Base-by-base conservation (phyloP, 2,113 vertebrate genomes). In the Hyaena hyaena region DNA sequence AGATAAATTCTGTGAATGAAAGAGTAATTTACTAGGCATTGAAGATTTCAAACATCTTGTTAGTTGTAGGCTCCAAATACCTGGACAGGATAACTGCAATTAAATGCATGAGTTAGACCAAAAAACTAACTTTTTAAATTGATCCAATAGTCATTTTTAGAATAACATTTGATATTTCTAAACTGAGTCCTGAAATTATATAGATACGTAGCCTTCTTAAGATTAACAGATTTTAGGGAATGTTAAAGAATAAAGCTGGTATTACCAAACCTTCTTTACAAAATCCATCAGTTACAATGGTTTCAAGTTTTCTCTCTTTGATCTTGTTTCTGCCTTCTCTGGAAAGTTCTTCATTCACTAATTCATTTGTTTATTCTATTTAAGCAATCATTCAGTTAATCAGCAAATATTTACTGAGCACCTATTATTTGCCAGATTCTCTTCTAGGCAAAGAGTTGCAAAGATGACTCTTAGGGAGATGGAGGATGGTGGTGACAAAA, bases 161-260 rank as follows among this genome's bases (percentile, higher is more conserved):
- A 88, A 96, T 96, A 35, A 0, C 71, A 86, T 63, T 94, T 50
- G 33, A 94, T 73, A 86, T 96, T 97, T 95, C 69, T 74, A 83
- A 93, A 21, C 39, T 35, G 28, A 89, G 19, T 68, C 82, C 77
- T 97, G 15, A 92, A 97, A 76, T 87, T 79, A 86, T 11, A 88
- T 33, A 48, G 3, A 33, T 77, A n/a, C 19, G 6, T 92, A 24
- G 7, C 74, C 92, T 92, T 68, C 10, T 92, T 85, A 61, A 96
- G 19, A 28, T 95, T 97, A 88, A 90, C 77, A 85, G 88, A 88
- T 88, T 63, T 66, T 81, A 93, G 23, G 7, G 10, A n/a, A 82
- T 53, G 17, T 79, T 74, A 88, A 90, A 92, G 65, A 92, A 90
- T 73, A 65, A 58, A 90, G 85, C 92, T 74, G 87, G 4, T 76